Conservation (phyloP, 2,797 vertebrate species). For the Fistularia commersonii region DNA sequence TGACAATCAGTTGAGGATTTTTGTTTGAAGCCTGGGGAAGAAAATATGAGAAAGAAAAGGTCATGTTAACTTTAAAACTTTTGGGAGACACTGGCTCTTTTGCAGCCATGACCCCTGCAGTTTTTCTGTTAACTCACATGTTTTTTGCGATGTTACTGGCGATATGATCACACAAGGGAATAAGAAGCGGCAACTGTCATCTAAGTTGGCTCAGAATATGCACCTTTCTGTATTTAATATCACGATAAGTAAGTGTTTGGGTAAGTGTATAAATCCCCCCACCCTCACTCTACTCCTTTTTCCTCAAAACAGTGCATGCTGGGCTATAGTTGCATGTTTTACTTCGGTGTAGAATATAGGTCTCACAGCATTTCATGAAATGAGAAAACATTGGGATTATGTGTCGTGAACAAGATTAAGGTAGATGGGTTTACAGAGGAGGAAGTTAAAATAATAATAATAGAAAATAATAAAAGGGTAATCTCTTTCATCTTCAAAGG, state of each 20-base stretch:
- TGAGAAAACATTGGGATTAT: constrained; percentile 4
- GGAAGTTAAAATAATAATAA: constrained; percentile 1
- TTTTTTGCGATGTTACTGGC: constrained; percentile 91
- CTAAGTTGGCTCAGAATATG: constrained; percentile 99
- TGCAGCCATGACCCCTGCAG: constrained; percentile 42
- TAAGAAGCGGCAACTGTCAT: constrained; percentile 97
- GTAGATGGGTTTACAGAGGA: too few relatives aligned
- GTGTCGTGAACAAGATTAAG: constrained; percentile 8
- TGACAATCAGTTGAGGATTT: constrained; percentile 16
- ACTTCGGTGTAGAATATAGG: constrained; percentile 11
- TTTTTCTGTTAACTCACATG: constrained; percentile 71
- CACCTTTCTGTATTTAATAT: constrained; percentile 84
- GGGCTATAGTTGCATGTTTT: constrained; percentile 48
- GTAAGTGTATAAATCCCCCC: constrained; percentile 88
- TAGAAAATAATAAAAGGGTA: background rate
- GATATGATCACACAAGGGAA: constrained; percentile 85
- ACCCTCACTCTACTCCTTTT: constrained; percentile 59
- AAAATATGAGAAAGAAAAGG: constrained; percentile 51
- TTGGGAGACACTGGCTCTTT: constrained; percentile 32
- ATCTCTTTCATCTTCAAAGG: too few relatives aligned
- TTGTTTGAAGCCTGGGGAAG: constrained; percentile 86
- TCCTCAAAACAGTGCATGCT: constrained; percentile 45
- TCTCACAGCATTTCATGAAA: constrained; percentile 36
- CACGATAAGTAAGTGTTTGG: constrained; percentile 80
- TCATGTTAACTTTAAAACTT: constrained; percentile 73